A percentile compares a stretch with the other conserved stretches of the same genome.
Evolutionary conservation across 2,113 vertebrate species (phyloP).

Genomic region (Odobenus rosmarus): DNA sequence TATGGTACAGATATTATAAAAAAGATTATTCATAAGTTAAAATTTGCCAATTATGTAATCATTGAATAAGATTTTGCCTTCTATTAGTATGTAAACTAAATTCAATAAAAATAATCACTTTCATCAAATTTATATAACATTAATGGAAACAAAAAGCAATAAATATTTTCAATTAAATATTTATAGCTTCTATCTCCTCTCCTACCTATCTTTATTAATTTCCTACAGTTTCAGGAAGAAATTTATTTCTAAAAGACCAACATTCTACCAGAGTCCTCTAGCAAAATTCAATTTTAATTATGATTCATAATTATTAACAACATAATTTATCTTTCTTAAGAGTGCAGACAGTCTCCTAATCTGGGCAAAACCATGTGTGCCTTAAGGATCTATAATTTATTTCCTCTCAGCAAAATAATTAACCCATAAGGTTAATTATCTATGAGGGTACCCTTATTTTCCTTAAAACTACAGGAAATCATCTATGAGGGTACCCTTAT

Average conservation of each 20-base stretch:
- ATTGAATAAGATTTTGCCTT: not conserved
- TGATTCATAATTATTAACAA: slow-evolving; percentile 65
- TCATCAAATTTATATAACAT: slow-evolving; percentile 30
- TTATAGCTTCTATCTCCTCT: slow-evolving; percentile 9
- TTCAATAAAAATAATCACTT: slow-evolving; percentile 2
- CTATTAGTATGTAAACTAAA: slow-evolving; percentile 12
- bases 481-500: not conserved
- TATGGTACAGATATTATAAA: not conserved
- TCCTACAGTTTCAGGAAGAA: slow-evolving; percentile 37
- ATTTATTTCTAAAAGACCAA: slow-evolving; percentile 46
- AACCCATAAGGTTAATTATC: not conserved
- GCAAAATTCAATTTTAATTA: slow-evolving; percentile 67
- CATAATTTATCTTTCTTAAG: slow-evolving; percentile 52
- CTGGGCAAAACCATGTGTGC: slow-evolving; percentile 37
- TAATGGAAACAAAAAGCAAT: slow-evolving; percentile 54
- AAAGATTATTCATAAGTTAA: slow-evolving; percentile 37
- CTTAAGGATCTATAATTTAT: slow-evolving; percentile 40
- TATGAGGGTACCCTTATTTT: slow-evolving; percentile 30
- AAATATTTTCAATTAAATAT: slow-evolving; percentile 46
- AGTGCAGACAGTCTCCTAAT: slow-evolving; percentile 22
- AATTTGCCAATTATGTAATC: not conserved
- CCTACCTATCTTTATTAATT: slow-evolving; percentile 12
- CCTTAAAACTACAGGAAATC: slow-evolving; percentile 58
- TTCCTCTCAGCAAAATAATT: slow-evolving; percentile 51
- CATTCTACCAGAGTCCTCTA: slow-evolving; percentile 40